These are phyloP conservation scores for Hepsetus odoe DNA, from an alignment of 2,113 vertebrate species.

Conservation along the genomic window DNA sequence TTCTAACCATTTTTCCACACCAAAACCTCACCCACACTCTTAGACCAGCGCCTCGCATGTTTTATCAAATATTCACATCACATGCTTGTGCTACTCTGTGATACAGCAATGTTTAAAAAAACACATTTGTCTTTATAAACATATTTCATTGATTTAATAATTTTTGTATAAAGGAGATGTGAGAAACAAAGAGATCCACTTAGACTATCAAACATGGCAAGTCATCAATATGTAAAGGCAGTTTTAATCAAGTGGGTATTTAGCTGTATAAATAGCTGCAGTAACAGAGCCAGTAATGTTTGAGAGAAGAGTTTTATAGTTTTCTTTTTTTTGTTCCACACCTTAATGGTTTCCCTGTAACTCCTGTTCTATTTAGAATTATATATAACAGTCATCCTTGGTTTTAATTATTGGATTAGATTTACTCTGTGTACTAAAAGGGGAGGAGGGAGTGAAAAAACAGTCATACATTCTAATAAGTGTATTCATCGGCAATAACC, in stretches of 20 bases:
- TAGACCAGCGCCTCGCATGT: constrained; percentile 59
- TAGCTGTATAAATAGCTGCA: constrained; percentile 29
- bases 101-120: not conserved
- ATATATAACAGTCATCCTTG: constrained; percentile 61
- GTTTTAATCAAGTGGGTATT: constrained; percentile 36
- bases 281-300: constrained; percentile 7
- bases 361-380: constrained; percentile 29
- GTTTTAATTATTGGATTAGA: constrained; percentile 63
- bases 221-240: constrained; percentile 16
- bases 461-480: constrained; percentile 64
- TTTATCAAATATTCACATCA: not conserved
- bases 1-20: not conserved
- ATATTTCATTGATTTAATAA: not conserved
- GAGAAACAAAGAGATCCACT: constrained; percentile 22
- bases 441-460: constrained; percentile 25
- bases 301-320: constrained; percentile 21
- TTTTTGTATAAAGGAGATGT: not conserved
- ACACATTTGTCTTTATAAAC: not conserved
- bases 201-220: not conserved
- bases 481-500: constrained; percentile 71
- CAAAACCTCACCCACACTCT: constrained; percentile 19
- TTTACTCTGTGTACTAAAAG: constrained; percentile 41
- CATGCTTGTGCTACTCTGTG: not conserved
- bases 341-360: constrained; percentile 52
- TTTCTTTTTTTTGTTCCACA: constrained; percentile 49